Conservation (phyloP, 2,797 vertebrate genomes). For the Mastacembelus armatus region DNA sequence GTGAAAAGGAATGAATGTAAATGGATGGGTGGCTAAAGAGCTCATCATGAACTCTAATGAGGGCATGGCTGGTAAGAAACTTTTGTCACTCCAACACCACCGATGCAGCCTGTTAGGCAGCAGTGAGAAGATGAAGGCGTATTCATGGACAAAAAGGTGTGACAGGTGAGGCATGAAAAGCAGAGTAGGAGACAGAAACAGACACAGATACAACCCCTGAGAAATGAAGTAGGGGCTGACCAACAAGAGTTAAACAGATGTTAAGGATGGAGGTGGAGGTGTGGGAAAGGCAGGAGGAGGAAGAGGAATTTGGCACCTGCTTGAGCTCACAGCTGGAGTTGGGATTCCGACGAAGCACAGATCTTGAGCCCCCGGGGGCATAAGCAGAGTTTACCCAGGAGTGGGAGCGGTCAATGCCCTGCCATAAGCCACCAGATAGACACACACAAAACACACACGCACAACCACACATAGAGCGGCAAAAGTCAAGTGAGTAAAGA, state of each 20-base stretch:
- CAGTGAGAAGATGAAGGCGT: constrained; percentile 30
- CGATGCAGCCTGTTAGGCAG: constrained; percentile 34
- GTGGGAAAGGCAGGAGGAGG: constrained; percentile 23
- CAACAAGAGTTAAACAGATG: constrained; percentile 10
- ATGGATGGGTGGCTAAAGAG: constrained; percentile 48
- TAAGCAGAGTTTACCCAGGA: constrained; percentile 98
- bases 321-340: constrained; percentile 92
- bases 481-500: constrained; percentile 64
- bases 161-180: constrained; percentile 21
- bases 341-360: constrained; percentile 91
- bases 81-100: constrained; percentile 30
- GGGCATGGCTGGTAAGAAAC: constrained; percentile 30
- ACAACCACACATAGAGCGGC: constrained; percentile 69
- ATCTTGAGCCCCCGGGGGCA: constrained; percentile 92
- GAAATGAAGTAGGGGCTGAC: constrained; percentile 26
- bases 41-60: constrained; percentile 43
- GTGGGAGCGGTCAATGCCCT: constrained; percentile 96
- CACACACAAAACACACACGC: constrained; percentile 59
- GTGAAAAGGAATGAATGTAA: constrained; percentile 68
- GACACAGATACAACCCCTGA: constrained; percentile 29
- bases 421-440: constrained; percentile 77
- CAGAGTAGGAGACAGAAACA: constrained; percentile 28
- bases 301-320: constrained; percentile 88
- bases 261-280: constrained; percentile 42
- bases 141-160: constrained; percentile 26